Evolutionary conservation across 1,140 invertebrate genomes (phyloP).

Genomic region (Atta cephalotes): DNA sequence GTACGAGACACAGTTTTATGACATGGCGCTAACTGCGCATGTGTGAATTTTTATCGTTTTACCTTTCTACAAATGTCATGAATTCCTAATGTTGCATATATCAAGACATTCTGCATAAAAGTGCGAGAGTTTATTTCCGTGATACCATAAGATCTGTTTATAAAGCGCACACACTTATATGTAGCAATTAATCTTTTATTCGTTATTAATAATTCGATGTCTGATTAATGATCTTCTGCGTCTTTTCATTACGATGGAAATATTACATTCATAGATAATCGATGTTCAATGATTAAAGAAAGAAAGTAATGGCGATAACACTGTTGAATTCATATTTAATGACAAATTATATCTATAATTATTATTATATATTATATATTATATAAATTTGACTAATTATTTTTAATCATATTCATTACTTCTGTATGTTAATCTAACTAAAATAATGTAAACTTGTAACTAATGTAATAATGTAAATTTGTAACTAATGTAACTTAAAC

Average conservation of each 20-base stretch:
- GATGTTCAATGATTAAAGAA: too few species aligned
- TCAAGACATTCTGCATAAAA: not conserved
- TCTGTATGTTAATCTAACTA: too few species aligned
- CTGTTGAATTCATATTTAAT: too few species aligned
- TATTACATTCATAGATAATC: not conserved
- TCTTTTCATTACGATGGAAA: constrained; percentile 50
- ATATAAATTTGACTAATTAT: too few species aligned
- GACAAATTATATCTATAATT: too few species aligned
- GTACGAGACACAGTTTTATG: not conserved
- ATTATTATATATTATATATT: too few species aligned
- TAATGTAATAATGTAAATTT: too few species aligned
- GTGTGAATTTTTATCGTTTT: constrained; percentile 27
- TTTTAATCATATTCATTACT: too few species aligned
- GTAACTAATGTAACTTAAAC: too few species aligned
- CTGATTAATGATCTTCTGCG: constrained; percentile 55
- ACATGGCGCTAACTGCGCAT: not conserved
- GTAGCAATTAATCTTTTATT: not conserved
- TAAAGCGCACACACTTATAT: not conserved
- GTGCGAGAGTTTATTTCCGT: not conserved
- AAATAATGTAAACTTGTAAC: too few species aligned
- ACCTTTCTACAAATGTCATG: not conserved
- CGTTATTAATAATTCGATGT: constrained; percentile 24
- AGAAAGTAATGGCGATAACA: not conserved
- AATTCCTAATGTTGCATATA: not conserved
- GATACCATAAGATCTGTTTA: constrained; percentile 8